Evolutionary conservation across 2,797 vertebrate species (phyloP).

Genomic region (Australoheros facetus): DNA sequence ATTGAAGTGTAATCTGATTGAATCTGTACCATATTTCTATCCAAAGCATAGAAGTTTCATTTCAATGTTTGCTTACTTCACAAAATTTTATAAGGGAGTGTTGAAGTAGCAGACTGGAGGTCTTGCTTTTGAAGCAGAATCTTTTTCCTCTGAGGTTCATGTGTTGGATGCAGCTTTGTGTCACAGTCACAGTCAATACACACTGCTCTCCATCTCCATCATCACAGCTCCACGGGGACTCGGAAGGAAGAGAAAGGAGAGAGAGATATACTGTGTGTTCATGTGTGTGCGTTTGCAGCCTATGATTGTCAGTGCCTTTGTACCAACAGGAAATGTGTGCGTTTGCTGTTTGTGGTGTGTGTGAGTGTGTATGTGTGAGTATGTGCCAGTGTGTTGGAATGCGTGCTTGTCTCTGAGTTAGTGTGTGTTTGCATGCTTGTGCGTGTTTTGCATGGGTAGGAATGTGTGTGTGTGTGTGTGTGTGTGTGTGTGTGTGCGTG

Average conservation of each 20-base stretch:
- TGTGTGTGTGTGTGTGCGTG: not conserved
- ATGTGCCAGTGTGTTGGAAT: conserved; percentile 2
- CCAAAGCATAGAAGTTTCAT: not conserved
- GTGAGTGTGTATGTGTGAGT: not conserved
- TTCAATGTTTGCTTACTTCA: conserved; percentile 27
- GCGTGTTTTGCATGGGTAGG: not conserved
- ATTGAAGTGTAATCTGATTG: conserved; percentile 6
- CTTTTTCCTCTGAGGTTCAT: conserved; percentile 59
- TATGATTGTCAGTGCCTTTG: conserved; percentile 27
- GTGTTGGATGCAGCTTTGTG: conserved; percentile 63
- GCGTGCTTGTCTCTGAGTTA: not conserved
- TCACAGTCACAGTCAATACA: conserved; percentile 71
- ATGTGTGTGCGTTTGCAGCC: conserved; percentile 4
- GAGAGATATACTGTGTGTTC: conserved; percentile 30
- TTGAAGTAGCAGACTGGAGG: conserved; percentile 40
- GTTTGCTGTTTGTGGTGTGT: not conserved
- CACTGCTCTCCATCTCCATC: conserved; percentile 68
- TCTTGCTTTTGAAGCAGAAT: conserved; percentile 52
- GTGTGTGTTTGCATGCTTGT: not conserved
- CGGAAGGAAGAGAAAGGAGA: conserved; percentile 12
- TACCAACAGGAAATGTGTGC: conserved; percentile 24
- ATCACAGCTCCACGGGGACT: conserved; percentile 62
- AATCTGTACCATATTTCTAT: conserved; percentile 18
- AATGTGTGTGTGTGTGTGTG: conserved; percentile 1
- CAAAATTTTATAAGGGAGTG: conserved; percentile 18